Conservation (phyloP, 1,140 invertebrate species). For the Polypedilum vanderplanki region DNA sequence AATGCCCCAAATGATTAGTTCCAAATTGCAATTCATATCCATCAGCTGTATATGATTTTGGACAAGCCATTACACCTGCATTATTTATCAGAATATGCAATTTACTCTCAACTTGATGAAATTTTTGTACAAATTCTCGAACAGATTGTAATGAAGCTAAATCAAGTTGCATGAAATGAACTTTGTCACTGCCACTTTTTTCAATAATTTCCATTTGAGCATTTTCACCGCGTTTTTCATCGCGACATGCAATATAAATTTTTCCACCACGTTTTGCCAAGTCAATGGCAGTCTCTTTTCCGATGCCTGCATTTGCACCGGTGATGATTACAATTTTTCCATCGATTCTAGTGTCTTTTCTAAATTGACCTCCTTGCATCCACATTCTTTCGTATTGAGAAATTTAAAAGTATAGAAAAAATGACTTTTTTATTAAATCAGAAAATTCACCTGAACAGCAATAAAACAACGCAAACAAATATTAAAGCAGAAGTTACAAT, state of each 20-base stretch:
- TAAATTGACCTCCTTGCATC: conserved; percentile 38
- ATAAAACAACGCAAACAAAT: neutral
- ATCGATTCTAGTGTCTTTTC: conserved; percentile 40
- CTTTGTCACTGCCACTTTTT: no score
- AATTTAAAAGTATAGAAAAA: no score
- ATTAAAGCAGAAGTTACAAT: neutral
- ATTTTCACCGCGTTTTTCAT: conserved; percentile 52
- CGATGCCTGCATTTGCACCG: conserved; percentile 77
- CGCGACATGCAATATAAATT: conserved; percentile 74
- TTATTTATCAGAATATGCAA: conserved; percentile 36
- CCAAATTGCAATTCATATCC: conserved; percentile 48
- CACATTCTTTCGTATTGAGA: conserved; percentile 33
- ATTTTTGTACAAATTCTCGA: conserved; percentile 49
- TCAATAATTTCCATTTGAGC: no score
- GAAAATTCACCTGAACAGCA: neutral
- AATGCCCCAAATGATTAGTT: conserved; percentile 55
- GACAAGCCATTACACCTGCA: conserved; percentile 35
- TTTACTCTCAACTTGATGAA: conserved; percentile 30
- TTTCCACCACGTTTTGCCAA: conserved; percentile 62
- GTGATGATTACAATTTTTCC: conserved; percentile 44
- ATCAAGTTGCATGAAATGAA: conserved; percentile 56
- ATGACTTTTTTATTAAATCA: neutral
- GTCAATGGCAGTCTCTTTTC: conserved; percentile 64
- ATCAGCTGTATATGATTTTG: conserved; percentile 42
- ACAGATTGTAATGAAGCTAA: conserved; percentile 67